These are phyloP conservation scores for Meloidogyne exigua DNA, from an alignment of 1,140 invertebrate genomes.

Conservation along the genomic window DNA sequence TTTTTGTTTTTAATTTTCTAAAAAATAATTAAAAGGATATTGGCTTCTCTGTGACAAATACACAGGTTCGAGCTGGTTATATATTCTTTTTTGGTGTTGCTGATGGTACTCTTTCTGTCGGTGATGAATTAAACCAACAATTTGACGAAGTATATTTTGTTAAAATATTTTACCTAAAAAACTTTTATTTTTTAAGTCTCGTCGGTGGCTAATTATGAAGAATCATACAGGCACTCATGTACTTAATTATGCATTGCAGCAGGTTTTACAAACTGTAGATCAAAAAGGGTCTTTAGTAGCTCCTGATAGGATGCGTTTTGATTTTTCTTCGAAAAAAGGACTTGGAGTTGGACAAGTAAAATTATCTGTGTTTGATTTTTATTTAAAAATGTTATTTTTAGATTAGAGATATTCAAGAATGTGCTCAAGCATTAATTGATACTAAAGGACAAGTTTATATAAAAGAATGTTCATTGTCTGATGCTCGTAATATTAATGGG, in stretches of 20 bases:
- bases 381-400: constrained; percentile 64
- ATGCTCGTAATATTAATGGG: constrained; percentile 85
- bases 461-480: constrained; percentile 78
- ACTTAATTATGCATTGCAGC: constrained; percentile 87
- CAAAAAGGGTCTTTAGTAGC: constrained; percentile 97
- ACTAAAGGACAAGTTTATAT: constrained; percentile 83
- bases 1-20: background rate
- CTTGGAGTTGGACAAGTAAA: constrained; percentile 73
- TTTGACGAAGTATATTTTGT: constrained; percentile 72
- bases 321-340: constrained; percentile 90
- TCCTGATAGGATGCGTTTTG: constrained; percentile 90
- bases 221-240: constrained; percentile 99
- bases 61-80: constrained; percentile 92
- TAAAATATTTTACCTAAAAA: constrained; percentile 24
- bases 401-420: constrained; percentile 79
- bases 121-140: constrained; percentile 79
- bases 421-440: constrained; percentile 76
- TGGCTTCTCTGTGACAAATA: constrained; percentile 90
- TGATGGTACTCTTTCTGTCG: constrained; percentile 76
- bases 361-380: constrained; percentile 9
- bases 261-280: constrained; percentile 85
- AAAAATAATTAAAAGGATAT: constrained; percentile 68
- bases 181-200: constrained; percentile 64
- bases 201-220: constrained; percentile 87
- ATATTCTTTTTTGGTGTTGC: constrained; percentile 80